Evolutionary conservation across 1,140 invertebrate species (phyloP).

Genomic region (Cydia splendana): DNA sequence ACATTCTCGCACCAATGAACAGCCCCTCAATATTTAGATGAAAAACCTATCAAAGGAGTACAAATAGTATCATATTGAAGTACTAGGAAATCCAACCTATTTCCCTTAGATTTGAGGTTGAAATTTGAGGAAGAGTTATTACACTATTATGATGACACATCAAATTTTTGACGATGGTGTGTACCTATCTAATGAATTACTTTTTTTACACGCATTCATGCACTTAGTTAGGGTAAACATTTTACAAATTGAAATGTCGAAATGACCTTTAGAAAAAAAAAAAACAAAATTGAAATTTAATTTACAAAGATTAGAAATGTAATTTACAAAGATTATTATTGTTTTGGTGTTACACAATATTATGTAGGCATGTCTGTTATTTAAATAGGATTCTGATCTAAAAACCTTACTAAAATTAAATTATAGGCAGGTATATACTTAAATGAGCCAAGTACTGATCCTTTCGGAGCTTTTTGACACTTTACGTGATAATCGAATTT

Average conservation of each 20-base stretch:
- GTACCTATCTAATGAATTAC: background rate
- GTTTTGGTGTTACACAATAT: no score
- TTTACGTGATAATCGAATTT: no score
- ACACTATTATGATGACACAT: background rate
- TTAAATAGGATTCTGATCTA: no score
- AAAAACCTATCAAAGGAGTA: conserved; percentile 6
- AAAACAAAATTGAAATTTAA: no score
- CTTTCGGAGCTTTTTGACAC: no score
- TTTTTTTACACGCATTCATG: background rate
- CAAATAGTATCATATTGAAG: background rate
- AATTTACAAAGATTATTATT: no score
- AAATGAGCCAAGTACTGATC: no score
- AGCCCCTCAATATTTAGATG: conserved; percentile 8
- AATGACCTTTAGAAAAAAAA: background rate
- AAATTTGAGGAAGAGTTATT: background rate
- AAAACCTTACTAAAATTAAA: no score
- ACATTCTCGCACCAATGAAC: background rate
- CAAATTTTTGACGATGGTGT: background rate
- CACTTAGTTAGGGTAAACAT: background rate
- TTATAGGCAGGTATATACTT: no score
- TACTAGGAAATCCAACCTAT: background rate
- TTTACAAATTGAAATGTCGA: background rate
- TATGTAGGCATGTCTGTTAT: no score
- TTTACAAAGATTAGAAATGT: no score
- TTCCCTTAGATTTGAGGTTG: background rate